Evolutionary conservation across 2,888 invertebrate species (phyloP), one percentile per base, ranked within the genome.

Genomic region (Sisyra nigra): DNA sequence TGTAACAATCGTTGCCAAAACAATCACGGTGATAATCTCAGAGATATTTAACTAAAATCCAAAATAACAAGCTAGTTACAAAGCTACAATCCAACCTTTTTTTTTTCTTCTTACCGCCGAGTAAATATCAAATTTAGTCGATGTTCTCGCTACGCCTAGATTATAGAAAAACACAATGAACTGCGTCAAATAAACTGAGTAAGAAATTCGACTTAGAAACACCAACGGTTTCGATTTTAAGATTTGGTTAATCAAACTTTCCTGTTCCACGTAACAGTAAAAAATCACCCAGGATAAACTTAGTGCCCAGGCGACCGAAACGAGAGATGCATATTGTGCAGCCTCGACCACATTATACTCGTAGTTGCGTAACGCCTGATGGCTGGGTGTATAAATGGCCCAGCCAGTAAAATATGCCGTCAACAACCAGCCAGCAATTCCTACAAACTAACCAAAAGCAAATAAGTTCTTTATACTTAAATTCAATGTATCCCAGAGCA

Each of bases 121-220:
- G 35, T 65, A 55, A 18, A 73, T 43, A 32, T 69, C 67, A 56
- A 77, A 78, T 57, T 73, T 72, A 11, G 63, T 65, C 1, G 76
- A 62, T 36, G 72, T 71, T 53, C 71, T 71, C 1, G 69, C 66
- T n/a, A 68, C 71, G 37, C 72, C 80, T 15, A 74, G 70, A 40
- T 71, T 72, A 48, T 76, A 75, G 46, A 80, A 71, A 51, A 76
- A 77, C 37, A 80, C 69, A 14, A 74, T 63, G 53, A 78, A 80
- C 55, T 75, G 77, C 29, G 71, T 67, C 29, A 80, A 63, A 49
- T 78, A 80, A 44, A 80, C 62, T 0, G 78, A 72, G 50, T 78
- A 79, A 2, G 79, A 75, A 19, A 80, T 65, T 33, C 74, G 68
- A 50, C 79, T 80, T 47, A 80, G 65, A 45, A 80, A 55, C 6